A percentile compares a stretch with the other conserved stretches of the same genome.
Conservation (phyloP, 2,113 vertebrate species). For the Siniperca chuatsi region DNA sequence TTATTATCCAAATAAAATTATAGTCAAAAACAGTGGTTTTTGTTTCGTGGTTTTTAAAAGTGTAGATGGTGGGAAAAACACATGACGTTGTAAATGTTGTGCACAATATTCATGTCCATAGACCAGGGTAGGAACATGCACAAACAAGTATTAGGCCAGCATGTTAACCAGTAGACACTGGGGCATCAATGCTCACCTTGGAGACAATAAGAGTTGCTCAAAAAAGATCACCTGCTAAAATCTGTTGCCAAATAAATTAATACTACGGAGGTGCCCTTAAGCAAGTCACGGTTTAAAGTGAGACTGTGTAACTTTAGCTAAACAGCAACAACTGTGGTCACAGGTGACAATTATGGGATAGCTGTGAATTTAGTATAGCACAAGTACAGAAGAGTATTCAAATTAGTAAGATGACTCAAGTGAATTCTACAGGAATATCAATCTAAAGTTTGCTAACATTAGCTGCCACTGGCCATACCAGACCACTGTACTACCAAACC, state of each 20-base stretch:
- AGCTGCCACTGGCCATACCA: neutral
- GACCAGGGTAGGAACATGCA: neutral
- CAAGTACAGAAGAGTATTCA: neutral
- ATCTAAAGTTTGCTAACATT: neutral
- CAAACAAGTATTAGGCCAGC: too few relatives aligned
- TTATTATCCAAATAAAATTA: constrained; percentile 78
- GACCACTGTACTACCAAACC: neutral
- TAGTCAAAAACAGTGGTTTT: constrained; percentile 47
- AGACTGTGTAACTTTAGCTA: neutral
- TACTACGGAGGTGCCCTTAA: neutral
- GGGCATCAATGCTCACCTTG: too few relatives aligned
- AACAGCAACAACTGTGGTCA: neutral
- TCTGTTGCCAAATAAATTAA: neutral
- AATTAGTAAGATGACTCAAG: neutral
- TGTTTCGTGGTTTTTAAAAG: neutral
- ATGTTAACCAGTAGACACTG: neutral
- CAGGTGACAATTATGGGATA: neutral
- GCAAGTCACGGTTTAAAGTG: neutral
- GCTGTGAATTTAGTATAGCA: neutral
- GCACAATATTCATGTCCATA: neutral
- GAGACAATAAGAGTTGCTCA: too few relatives aligned
- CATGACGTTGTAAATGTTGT: neutral
- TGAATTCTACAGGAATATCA: neutral
- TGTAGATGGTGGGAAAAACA: neutral
- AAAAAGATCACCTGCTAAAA: too few relatives aligned